phyloP scores from a whole-genome alignment of 1,140 invertebrate species.

The Leptinotarsa undecemlineata region DNA sequence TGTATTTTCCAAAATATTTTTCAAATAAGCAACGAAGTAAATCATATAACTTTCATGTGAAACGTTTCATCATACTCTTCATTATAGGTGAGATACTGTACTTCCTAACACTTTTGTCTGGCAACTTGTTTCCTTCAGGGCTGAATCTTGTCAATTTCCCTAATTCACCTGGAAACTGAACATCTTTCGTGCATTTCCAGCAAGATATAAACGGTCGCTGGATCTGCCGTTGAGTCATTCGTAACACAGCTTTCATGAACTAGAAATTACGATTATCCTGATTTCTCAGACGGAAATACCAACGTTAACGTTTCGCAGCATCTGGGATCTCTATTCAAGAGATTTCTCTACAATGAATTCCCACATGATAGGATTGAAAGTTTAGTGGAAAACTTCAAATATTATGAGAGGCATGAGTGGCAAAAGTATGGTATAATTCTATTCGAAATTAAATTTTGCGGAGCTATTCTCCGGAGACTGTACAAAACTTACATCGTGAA shows the following conservation, averaged over 20 bases:
- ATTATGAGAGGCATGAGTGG: background rate
- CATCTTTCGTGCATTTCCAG: background rate
- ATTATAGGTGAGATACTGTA: too few relatives aligned
- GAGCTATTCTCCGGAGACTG: background rate
- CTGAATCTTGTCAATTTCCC: too few relatives aligned
- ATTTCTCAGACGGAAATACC: constrained; percentile 5
- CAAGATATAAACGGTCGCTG: background rate
- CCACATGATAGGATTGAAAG: constrained; percentile 2
- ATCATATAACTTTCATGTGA: too few relatives aligned
- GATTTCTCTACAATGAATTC: background rate
- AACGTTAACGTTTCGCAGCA: background rate
- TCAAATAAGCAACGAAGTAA: too few relatives aligned
- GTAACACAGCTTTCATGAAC: background rate
- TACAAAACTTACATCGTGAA: constrained; percentile 1
- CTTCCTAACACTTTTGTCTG: too few relatives aligned
- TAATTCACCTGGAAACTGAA: background rate
- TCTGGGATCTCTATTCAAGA: constrained; percentile 1
- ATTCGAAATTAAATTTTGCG: constrained; percentile 22
- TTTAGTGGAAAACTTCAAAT: constrained; percentile 3
- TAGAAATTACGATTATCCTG: background rate
- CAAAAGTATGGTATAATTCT: constrained; percentile 7
- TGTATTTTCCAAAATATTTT: too few relatives aligned
- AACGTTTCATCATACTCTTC: too few relatives aligned
- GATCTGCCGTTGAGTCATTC: background rate
- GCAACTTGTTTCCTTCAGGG: too few relatives aligned